Evolutionary conservation across 2,797 vertebrate genomes (phyloP).

Genomic region (Mormyrus proboscirostris): DNA sequence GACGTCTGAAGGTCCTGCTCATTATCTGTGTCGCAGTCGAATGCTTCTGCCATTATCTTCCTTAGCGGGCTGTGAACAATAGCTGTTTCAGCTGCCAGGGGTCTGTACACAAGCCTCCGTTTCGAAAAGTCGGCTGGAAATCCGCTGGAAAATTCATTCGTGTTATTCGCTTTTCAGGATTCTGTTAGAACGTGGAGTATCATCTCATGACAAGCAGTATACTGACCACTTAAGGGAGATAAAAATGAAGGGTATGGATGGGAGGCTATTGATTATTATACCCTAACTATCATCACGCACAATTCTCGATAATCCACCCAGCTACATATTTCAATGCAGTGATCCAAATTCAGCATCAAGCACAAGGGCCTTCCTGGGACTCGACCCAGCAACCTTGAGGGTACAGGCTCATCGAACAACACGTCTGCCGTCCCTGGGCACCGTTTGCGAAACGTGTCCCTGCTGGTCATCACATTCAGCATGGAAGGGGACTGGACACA

Average conservation of each 20-base stretch:
- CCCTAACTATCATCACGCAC: not conserved
- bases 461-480: constrained; percentile 15
- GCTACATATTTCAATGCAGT: not conserved
- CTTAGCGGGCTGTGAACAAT: not conserved
- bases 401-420: not conserved
- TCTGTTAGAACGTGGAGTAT: not conserved
- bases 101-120: not conserved
- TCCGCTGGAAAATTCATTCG: not conserved
- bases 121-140: not conserved
- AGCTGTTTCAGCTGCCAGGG: not conserved
- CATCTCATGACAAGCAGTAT: not conserved
- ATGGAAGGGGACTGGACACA: constrained; percentile 19
- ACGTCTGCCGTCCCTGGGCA: not conserved
- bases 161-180: not conserved
- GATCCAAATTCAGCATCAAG: not conserved
- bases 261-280: not conserved
- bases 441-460: constrained; percentile 6
- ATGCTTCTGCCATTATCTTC: not conserved
- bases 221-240: not conserved
- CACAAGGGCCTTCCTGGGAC: not conserved
- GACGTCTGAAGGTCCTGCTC: not conserved
- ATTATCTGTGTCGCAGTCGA: not conserved
- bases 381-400: not conserved
- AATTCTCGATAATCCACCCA: not conserved
- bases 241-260: not conserved